Evolutionary conservation across 2,888 invertebrate genomes (phyloP).

Genomic region (Odontocerum albicorne): DNA sequence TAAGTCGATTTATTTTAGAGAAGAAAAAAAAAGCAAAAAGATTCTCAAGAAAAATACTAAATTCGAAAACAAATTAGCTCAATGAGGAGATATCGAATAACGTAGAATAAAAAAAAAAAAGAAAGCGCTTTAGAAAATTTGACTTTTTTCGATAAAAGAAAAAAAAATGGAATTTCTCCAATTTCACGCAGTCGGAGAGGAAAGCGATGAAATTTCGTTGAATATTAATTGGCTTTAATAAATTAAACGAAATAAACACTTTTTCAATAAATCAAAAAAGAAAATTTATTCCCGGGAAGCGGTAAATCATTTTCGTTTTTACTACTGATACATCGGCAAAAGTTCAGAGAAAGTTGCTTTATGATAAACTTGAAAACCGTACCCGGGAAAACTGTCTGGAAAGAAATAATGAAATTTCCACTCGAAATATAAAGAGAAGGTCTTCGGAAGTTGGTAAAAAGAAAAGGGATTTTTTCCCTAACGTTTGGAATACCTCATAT

Average conservation of each 20-base stretch:
- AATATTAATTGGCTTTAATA: no score
- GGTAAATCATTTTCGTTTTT: conserved; percentile 27
- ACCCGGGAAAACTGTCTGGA: conserved; percentile 27
- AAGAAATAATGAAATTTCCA: conserved; percentile 34
- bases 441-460: conserved; percentile 18
- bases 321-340: conserved; percentile 24
- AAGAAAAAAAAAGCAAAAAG: no score
- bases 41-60: no score
- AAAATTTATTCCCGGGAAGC: conserved; percentile 22
- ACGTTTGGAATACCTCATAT: conserved; percentile 5
- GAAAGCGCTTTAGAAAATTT: no score
- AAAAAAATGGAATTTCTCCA: no score
- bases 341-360: conserved; percentile 21
- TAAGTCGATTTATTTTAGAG: no score
- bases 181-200: no score
- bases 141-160: no score
- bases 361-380: conserved; percentile 30
- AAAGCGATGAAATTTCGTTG: no score
- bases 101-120: no score
- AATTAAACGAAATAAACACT: conserved; percentile 23
- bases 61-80: no score
- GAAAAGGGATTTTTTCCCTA: conserved; percentile 9
- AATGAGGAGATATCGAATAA: no score
- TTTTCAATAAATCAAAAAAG: conserved; percentile 30
- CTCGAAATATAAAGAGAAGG: conserved; percentile 22